Conservation (phyloP, 2,797 vertebrate species). For the Acridotheres tristis region DNA sequence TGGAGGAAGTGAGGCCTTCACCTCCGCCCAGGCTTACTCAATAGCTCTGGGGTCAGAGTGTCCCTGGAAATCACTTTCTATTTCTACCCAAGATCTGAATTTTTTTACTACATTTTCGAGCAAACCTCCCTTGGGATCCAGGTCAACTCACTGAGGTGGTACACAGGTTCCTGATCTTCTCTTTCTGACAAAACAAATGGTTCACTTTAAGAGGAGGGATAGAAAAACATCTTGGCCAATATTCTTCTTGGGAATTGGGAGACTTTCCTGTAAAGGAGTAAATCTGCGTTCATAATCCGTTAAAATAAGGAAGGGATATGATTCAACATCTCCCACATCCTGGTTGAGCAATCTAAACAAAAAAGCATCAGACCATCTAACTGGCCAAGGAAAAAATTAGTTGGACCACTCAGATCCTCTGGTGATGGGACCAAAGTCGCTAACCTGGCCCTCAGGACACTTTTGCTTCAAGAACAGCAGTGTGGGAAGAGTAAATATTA, state of each 20-base stretch:
- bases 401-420: neutral
- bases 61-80: slow-evolving; percentile 9
- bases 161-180: neutral
- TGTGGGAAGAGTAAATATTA: neutral
- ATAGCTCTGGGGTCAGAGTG: neutral
- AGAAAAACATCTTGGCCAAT: neutral
- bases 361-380: neutral
- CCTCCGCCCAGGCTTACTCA: neutral
- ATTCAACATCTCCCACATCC: slow-evolving; percentile 53
- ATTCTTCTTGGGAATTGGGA: neutral
- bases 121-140: neutral
- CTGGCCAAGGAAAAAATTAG: slow-evolving; percentile 1
- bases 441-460: neutral
- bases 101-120: neutral
- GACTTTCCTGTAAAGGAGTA: slow-evolving; percentile 22
- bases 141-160: neutral
- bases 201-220: neutral
- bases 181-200: neutral
- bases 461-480: neutral
- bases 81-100: neutral
- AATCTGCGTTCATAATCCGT: neutral
- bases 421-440: neutral
- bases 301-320: slow-evolving; percentile 39
- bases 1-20: neutral
- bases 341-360: slow-evolving; percentile 35